Evolutionary conservation across 2,113 vertebrate genomes (phyloP), one percentile per base, ranked within the genome.

Genomic region (Illadopsis cleaveri): DNA sequence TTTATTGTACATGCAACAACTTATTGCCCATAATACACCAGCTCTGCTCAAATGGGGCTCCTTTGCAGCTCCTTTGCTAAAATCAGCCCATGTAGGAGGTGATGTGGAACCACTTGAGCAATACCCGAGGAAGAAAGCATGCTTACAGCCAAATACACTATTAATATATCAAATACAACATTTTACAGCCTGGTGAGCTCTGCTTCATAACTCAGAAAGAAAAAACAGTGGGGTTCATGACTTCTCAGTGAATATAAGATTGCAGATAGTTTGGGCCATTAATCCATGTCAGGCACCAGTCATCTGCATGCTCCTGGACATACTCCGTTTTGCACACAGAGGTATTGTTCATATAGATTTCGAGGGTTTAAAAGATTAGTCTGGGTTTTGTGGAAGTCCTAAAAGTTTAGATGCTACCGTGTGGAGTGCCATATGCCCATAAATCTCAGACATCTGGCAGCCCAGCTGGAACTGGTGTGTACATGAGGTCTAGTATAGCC

Each of bases 391-490:
- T 77, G 79, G 64, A 62, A 89, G 64, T 66, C 76, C 71, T 86
- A 70, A 65, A 94, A 92, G 79, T 92, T 80, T 54, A 57, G 90
- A 48, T 70, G 62, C 92, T 94, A 86, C 95, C 0, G 3, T 83
- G 86, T 73, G 86, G 88, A 24, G 54, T 81, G 94, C 89, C 92
- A 44, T 93, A 93, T 90, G 95, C 73, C 83, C 44, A 33, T 90
- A 92, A 92, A 92, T 62, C 90, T 93, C 62, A 70, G 68, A 90
- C 92, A 90, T 96, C 92, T 97, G 95, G 92, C 82, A 48, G 62
- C 66, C 86, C 95, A 96, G 82, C 95, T 95, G 95, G 94, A 92
- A 14, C 79, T 95, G 86, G 92, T 86, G 76, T 56, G 90, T 66
- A 33, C 33, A 10, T 30, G 28, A 40, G 42, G 54, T 69, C 31